A percentile compares a stretch with the other conserved stretches of the same genome.
phyloP scores from a whole-genome alignment of 2,797 vertebrate genomes.

The Aythya fuligula region DNA sequence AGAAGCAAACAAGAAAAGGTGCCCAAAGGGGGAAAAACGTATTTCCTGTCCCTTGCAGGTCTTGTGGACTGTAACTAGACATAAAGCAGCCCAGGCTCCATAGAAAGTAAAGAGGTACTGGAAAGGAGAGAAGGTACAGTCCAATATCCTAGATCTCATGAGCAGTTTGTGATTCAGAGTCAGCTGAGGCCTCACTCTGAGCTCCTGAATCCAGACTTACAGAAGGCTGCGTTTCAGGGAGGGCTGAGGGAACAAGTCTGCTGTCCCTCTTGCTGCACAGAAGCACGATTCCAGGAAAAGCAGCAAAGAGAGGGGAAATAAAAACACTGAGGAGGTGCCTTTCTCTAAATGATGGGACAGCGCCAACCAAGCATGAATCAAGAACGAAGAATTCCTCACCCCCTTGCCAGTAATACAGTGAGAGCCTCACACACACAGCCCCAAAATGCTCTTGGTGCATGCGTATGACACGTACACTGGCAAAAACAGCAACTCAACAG shows the following conservation, averaged over 20 bases:
- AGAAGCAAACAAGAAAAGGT: not conserved
- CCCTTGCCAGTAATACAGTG: not conserved
- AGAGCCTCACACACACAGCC: not conserved
- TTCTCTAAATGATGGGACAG: not conserved
- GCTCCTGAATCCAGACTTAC: not conserved
- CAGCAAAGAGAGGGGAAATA: not conserved
- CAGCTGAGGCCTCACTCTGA: not conserved
- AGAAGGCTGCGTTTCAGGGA: not conserved
- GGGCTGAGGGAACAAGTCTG: not conserved
- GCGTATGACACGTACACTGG: accelerated
- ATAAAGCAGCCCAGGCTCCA: not conserved
- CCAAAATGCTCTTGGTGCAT: accelerated
- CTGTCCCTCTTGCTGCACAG: not conserved
- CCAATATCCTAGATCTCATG: not conserved
- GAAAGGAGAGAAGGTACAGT: not conserved
- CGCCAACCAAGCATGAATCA: conserved; percentile 15
- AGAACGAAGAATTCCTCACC: conserved; percentile 10
- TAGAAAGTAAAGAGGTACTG: not conserved
- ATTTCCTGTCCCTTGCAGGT: too few relatives aligned
- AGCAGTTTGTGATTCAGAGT: not conserved
- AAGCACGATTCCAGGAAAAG: not conserved
- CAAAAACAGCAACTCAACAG: not conserved
- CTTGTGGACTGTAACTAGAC: not conserved
- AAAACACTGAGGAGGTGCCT: not conserved
- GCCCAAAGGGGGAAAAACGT: not conserved